Conservation (phyloP, 1,140 invertebrate species). For the Drosophila mojavensis region DNA sequence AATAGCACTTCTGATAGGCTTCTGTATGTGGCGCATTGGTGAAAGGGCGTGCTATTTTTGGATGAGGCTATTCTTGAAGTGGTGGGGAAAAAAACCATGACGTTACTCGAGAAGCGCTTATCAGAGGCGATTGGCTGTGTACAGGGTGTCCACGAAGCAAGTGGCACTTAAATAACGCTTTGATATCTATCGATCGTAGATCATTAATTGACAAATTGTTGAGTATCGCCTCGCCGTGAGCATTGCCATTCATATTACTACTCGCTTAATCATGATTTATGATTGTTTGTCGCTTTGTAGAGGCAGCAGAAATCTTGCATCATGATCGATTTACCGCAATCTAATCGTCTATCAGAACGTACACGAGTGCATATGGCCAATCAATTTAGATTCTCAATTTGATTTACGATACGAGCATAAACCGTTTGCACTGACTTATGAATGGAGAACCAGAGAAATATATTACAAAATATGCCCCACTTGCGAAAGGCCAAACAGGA, state of each 20-base stretch:
- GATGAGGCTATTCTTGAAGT: not conserved
- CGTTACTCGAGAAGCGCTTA: no score
- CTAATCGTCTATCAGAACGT: conserved; percentile 12
- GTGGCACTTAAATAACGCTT: no score
- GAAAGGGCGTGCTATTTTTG: not conserved
- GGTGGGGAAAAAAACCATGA: not conserved
- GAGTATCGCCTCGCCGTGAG: no score
- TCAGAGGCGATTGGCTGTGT: no score
- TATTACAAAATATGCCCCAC: no score
- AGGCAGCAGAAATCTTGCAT: conserved; percentile 1
- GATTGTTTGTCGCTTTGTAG: not conserved
- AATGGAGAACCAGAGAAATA: not conserved
- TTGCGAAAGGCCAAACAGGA: no score
- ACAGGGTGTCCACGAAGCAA: no score
- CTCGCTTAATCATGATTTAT: not conserved
- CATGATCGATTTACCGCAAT: conserved; percentile 13
- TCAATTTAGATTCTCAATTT: conserved; percentile 25
- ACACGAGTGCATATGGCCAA: not conserved
- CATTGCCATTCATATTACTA: no score
- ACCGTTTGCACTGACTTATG: conserved; percentile 1
- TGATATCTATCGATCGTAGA: no score
- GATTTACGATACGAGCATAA: conserved; percentile 28
- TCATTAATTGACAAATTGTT: no score
- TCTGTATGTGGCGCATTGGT: not conserved
- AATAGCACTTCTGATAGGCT: not conserved